A percentile compares a stretch with the other conserved stretches of the same genome.
Evolutionary conservation across 2,888 invertebrate species (phyloP).

Genomic region (Halocaridina rubra): DNA sequence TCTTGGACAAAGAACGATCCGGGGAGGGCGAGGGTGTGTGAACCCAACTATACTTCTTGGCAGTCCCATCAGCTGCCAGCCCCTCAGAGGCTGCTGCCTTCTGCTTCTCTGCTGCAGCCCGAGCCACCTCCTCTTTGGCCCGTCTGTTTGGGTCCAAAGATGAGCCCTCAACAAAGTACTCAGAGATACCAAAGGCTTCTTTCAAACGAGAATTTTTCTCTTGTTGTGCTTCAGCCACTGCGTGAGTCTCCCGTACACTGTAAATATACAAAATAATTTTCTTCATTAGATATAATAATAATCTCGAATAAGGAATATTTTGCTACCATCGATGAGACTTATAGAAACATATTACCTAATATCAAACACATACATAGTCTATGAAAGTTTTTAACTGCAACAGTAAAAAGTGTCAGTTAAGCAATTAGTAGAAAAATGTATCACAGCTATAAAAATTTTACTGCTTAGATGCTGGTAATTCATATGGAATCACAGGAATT

Average conservation of each 20-base stretch:
- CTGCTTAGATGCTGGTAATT: no score
- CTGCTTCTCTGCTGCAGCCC: slow-evolving; percentile 53
- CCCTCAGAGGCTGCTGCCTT: slow-evolving; percentile 32
- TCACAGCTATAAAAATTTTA: no score
- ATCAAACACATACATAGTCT: no score
- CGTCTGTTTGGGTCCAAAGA: slow-evolving; percentile 86
- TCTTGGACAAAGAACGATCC: slow-evolving; percentile 26
- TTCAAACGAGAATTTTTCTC: slow-evolving; percentile 93
- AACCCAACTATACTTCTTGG: slow-evolving; percentile 67
- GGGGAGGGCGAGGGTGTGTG: slow-evolving; percentile 59
- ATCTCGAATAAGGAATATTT: no score
- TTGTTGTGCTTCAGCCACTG: slow-evolving; percentile 94
- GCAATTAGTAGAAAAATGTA: no score
- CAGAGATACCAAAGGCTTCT: slow-evolving; percentile 94
- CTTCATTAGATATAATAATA: background rate
- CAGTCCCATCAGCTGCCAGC: slow-evolving; percentile 26
- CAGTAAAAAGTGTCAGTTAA: no score
- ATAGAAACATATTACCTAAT: no score
- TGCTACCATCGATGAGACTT: no score
- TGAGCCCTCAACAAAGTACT: slow-evolving; percentile 92
- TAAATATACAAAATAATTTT: slow-evolving; percentile 65
- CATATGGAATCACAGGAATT: no score
- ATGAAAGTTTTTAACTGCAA: no score
- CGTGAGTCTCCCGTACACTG: slow-evolving; percentile 89
- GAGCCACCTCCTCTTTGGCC: slow-evolving; percentile 76